Conservation (phyloP, 2,888 invertebrate genomes). For the Beris chalybata region DNA sequence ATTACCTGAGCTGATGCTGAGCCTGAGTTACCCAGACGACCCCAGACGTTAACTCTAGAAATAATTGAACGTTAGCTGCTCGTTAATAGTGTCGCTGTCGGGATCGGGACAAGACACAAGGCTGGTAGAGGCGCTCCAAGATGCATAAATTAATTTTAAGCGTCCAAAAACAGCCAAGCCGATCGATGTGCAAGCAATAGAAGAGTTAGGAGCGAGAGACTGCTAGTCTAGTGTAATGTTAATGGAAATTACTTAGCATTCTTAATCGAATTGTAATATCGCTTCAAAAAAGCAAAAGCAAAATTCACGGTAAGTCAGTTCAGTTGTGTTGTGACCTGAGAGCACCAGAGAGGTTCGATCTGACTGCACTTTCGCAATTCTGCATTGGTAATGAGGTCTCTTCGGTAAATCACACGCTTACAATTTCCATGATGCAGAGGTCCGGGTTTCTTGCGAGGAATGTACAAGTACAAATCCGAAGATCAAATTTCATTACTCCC, state of each 20-base stretch:
- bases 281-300: slow-evolving; percentile 18
- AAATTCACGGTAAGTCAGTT: slow-evolving; percentile 26
- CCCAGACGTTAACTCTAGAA: slow-evolving; percentile 25
- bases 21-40: neutral
- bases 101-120: slow-evolving; percentile 16
- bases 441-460: slow-evolving; percentile 29
- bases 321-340: slow-evolving; percentile 16
- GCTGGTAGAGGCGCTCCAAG: slow-evolving; percentile 28
- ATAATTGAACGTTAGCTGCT: slow-evolving; percentile 29
- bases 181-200: too few species aligned
- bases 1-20: slow-evolving; percentile 8
- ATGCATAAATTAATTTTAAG: slow-evolving; percentile 30
- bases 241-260: slow-evolving; percentile 32
- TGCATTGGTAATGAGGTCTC: slow-evolving; percentile 32
- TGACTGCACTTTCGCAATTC: slow-evolving; percentile 30
- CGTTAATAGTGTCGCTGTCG: slow-evolving; percentile 28
- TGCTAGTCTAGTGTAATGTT: neutral
- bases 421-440: slow-evolving; percentile 26
- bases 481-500: slow-evolving; percentile 31
- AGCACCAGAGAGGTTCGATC: slow-evolving; percentile 27
- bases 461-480: slow-evolving; percentile 23
- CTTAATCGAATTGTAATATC: slow-evolving; percentile 33
- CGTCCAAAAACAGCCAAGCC: neutral
- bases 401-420: slow-evolving; percentile 31
- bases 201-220: too few species aligned